These are phyloP conservation scores for Sipha flava DNA, from an alignment of 1,140 invertebrate species.

Conservation along the genomic window DNA sequence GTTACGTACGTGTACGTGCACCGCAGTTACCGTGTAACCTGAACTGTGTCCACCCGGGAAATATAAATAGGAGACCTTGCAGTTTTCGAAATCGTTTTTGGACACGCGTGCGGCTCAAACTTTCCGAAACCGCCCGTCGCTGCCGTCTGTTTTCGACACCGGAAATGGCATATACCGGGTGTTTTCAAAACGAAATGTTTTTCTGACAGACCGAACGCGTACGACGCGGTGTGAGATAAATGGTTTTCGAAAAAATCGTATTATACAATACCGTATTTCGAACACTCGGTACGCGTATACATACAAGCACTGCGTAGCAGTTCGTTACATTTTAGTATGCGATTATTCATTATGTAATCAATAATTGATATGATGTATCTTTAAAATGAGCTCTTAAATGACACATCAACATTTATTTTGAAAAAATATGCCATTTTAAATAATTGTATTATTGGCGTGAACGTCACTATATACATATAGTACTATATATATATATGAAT, in stretches of 20 bases:
- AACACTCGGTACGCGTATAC: too few species aligned
- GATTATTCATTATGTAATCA: too few species aligned
- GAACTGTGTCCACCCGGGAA: neutral
- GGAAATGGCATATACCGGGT: neutral
- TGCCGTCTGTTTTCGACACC: constrained; percentile 25
- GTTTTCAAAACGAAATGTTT: neutral
- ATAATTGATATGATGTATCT: too few species aligned
- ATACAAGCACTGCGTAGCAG: too few species aligned
- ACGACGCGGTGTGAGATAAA: neutral
- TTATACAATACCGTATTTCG: neutral
- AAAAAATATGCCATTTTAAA: too few species aligned
- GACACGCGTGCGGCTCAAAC: neutral
- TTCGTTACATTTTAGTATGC: too few species aligned
- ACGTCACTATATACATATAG: too few species aligned
- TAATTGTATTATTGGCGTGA: too few species aligned
- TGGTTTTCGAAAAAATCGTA: neutral
- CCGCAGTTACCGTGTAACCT: neutral
- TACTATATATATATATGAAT: too few species aligned
- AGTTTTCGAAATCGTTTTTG: constrained; percentile 17
- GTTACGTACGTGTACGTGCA: too few species aligned
- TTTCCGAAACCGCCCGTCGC: constrained; percentile 2
- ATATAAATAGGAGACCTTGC: neutral
- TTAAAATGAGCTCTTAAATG: too few species aligned
- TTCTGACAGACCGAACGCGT: neutral
- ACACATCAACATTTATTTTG: too few species aligned